A percentile compares a stretch with the other conserved stretches of the same genome.
Conservation (phyloP, 2,113 vertebrate genomes). For the Gadus macrocephalus region DNA sequence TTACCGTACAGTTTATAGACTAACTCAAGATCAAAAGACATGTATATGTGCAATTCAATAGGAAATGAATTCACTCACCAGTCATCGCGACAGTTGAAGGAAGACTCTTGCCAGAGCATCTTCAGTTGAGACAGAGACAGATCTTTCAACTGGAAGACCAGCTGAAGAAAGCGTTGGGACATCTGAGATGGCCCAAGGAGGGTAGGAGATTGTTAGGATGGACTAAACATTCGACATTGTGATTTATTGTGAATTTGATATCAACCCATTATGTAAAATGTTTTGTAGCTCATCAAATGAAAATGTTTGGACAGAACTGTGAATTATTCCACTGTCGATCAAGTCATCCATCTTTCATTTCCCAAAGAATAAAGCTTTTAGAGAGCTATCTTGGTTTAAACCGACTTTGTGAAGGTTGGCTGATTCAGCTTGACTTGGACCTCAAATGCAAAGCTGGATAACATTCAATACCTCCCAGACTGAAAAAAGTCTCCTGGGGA, state of each 20-base stretch:
- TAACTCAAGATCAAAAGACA: background rate
- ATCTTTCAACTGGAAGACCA: constrained; percentile 74
- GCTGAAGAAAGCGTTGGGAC: constrained; percentile 69
- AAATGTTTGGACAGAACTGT: too few species aligned
- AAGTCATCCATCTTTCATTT: too few species aligned
- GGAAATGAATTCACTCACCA: constrained; percentile 66
- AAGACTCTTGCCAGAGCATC: constrained; percentile 72
- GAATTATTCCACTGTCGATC: too few species aligned
- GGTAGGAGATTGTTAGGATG: too few species aligned
- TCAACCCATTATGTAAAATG: too few species aligned
- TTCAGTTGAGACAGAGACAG: constrained; percentile 66
- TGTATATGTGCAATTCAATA: background rate
- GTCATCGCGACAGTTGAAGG: constrained; percentile 77
- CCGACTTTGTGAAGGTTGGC: background rate
- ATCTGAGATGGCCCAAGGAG: constrained; percentile 49
- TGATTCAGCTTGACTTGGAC: constrained; percentile 24
- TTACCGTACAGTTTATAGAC: background rate
- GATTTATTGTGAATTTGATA: too few species aligned
- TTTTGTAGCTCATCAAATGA: too few species aligned
- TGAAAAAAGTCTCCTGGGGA: constrained; percentile 11
- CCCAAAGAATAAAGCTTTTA: too few species aligned
- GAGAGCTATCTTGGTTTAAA: too few species aligned
- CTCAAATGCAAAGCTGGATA: constrained; percentile 16
- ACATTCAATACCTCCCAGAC: constrained; percentile 13
- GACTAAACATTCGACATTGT: too few species aligned